Percentiles rank a stretch among this genome's conserved stretches.
phyloP scores from a whole-genome alignment of 2,797 vertebrate species.

The Stomatorhinus walkeri region DNA sequence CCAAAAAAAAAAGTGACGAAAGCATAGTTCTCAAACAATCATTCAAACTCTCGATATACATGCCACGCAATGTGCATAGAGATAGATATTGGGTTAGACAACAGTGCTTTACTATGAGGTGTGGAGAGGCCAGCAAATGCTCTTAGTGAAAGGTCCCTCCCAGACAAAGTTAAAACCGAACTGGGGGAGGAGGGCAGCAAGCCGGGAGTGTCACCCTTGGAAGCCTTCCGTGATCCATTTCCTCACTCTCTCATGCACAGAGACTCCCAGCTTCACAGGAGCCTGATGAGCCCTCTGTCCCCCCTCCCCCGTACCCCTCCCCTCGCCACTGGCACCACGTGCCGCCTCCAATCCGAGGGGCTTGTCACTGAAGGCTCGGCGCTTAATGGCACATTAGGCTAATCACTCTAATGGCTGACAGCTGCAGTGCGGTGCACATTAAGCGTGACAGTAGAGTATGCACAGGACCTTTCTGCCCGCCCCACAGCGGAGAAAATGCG shows the following conservation, averaged over 20 bases:
- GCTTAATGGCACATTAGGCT: conserved; percentile 23
- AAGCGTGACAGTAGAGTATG: conserved; percentile 21
- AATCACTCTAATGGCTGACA: conserved; percentile 23
- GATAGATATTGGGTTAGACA: not conserved
- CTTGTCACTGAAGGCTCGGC: not conserved
- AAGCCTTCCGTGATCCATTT: not conserved
- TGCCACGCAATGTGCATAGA: not conserved
- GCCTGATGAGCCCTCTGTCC: not conserved
- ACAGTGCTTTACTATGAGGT: not conserved
- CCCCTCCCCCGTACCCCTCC: not conserved
- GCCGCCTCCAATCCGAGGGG: not conserved
- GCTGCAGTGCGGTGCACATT: not conserved
- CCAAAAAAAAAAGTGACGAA: not conserved
- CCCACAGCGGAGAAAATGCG: not conserved
- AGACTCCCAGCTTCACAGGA: not conserved
- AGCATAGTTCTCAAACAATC: not conserved
- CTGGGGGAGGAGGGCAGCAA: not conserved
- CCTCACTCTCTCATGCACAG: not conserved
- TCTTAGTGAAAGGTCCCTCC: not conserved
- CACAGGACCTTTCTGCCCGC: not conserved
- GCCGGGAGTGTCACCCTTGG: not conserved
- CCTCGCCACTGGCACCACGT: not conserved
- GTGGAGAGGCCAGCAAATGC: not conserved
- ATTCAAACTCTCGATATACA: not conserved
- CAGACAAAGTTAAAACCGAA: not conserved